phyloP scores from a whole-genome alignment of 2,797 vertebrate genomes.

The Melanogrammus aeglefinus region DNA sequence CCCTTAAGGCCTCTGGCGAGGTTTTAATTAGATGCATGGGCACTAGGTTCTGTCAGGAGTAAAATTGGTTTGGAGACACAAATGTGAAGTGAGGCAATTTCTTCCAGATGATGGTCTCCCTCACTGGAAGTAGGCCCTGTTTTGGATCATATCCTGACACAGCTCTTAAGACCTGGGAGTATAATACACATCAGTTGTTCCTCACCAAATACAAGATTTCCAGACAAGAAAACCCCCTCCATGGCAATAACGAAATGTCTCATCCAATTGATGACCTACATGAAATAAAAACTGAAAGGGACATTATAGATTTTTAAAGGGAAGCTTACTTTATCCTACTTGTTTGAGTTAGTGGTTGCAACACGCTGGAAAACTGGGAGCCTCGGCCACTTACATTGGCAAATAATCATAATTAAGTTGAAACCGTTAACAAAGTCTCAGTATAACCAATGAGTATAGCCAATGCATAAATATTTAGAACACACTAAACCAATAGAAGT shows the following conservation, averaged over 20 bases:
- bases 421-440: too few relatives aligned
- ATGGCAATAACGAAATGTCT: neutral
- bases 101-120: neutral
- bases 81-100: neutral
- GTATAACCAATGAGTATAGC: too few relatives aligned
- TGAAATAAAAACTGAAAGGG: neutral
- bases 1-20: neutral
- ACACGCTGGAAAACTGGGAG: too few relatives aligned
- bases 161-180: constrained; percentile 15
- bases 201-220: constrained; percentile 61
- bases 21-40: neutral
- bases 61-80: neutral
- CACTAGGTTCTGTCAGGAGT: neutral
- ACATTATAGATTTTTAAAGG: too few relatives aligned
- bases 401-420: neutral
- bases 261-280: neutral
- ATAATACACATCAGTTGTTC: constrained; percentile 54
- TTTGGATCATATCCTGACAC: constrained; percentile 45
- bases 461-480: too few relatives aligned
- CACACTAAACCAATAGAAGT: too few relatives aligned
- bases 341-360: too few relatives aligned
- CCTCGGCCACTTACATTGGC: too few relatives aligned
- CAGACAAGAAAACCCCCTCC: neutral
- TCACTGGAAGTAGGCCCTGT: constrained; percentile 32
- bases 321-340: too few relatives aligned